Conservation (phyloP, 2,797 vertebrate species). For the Pitangus sulphuratus region DNA sequence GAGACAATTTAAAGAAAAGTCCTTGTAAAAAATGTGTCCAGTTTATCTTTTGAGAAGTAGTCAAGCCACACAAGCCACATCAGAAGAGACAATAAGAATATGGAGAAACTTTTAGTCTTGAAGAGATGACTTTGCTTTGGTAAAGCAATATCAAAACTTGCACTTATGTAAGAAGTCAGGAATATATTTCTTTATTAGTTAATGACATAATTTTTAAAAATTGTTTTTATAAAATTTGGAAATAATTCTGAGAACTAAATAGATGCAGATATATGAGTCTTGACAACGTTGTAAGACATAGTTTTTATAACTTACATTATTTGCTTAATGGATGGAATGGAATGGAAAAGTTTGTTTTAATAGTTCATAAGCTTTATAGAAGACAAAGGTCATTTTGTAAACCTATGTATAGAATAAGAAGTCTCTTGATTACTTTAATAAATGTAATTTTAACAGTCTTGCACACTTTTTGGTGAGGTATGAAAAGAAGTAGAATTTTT, state of each 20-base stretch:
- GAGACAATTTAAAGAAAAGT: neutral
- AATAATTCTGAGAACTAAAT: neutral
- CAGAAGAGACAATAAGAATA: neutral
- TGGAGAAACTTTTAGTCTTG: neutral
- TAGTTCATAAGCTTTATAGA: neutral
- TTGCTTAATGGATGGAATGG: accelerated
- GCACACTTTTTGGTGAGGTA: neutral
- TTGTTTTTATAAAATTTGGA: neutral
- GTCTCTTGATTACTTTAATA: neutral
- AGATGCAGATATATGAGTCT: neutral
- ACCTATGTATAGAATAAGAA: neutral
- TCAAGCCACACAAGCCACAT: neutral
- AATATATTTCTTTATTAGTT: neutral
- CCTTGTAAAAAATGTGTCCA: neutral
- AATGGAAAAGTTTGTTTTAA: neutral
- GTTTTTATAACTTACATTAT: neutral
- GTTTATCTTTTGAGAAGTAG: neutral
- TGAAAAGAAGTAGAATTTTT: neutral
- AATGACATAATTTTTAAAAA: neutral
- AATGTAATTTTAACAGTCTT: neutral
- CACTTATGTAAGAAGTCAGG: neutral
- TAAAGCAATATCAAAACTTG: neutral
- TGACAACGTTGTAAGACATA: neutral
- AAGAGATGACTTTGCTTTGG: neutral
- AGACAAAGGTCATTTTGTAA: neutral